phyloP scores from a whole-genome alignment of 2,888 invertebrate genomes.

The Mayetiola destructor region DNA sequence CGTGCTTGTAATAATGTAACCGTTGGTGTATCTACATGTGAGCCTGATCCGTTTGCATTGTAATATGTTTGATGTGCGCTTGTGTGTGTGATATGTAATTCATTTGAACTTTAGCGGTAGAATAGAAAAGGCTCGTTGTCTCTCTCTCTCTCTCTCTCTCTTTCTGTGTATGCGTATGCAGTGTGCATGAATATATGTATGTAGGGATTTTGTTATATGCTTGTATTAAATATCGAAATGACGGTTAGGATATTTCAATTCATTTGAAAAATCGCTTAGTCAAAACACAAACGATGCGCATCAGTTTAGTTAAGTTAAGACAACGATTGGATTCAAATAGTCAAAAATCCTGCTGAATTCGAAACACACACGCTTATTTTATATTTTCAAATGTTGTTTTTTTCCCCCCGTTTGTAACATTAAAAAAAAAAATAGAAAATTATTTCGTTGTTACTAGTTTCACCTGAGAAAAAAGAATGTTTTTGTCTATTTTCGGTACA shows the following conservation, averaged over 20 bases:
- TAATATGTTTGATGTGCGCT: too few species aligned
- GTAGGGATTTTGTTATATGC: background rate
- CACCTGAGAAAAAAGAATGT: too few species aligned
- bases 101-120: background rate
- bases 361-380: constrained; percentile 11
- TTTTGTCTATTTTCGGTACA: too few species aligned
- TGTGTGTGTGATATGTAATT: background rate
- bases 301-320: constrained; percentile 8
- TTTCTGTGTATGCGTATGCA: background rate
- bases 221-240: too few species aligned
- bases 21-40: too few species aligned
- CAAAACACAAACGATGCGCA: background rate
- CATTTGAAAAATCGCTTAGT: background rate
- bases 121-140: background rate
- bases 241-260: too few species aligned
- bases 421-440: too few species aligned
- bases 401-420: too few species aligned
- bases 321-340: constrained; percentile 11
- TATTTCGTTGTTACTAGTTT: too few species aligned
- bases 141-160: background rate
- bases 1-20: too few species aligned
- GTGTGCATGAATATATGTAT: background rate
- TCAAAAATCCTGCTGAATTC: constrained; percentile 8
- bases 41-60: too few species aligned
- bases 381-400: constrained; percentile 2